Evolutionary conservation across 2,113 vertebrate genomes (phyloP), one percentile per base, ranked within the genome.

Genomic region (Xyrauchen texanus): DNA sequence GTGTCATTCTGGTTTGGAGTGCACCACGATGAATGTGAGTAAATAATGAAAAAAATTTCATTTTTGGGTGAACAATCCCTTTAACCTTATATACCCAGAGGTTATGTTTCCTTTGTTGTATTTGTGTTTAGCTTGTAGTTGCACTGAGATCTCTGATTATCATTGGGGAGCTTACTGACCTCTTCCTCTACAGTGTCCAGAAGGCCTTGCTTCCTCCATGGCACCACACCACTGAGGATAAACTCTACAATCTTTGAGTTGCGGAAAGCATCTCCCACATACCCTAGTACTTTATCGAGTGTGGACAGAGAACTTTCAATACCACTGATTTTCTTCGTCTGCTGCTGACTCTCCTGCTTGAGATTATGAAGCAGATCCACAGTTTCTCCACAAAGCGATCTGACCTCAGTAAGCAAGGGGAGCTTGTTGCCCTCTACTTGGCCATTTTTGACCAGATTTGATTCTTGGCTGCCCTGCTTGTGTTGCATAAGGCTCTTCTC

Each of bases 191-290:
- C 67, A 52, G 81, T 65, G 9, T 92, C 90, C 62, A 88, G 70
- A 77, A 88, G 90, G 82, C 85, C 90, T 64, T 91, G 91, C 78
- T 87, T 92, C 81, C 90, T 93, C 93, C 93, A 95, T 34, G 94
- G 93, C 16, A 92, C 90, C n/a, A 82, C 65, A 16, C 93, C 94
- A 79, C 89, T 94, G 47, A 93, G 81, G 85, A 94, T 90, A 80
- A 95, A 94, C 83, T 95, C 95, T 86, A 93, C 89, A 80, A 95
- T 89, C 86, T 93, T 93, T 0, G 94, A 96, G 87, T 94, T 94
- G 88, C 88, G 93, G 82, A 96, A 89, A n/a, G 90, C 84, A 42
- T 94, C 86, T 58, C 90, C 93, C 78, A 96, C 86, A 79, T 92
- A 90, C 0, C 89, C 87, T n/a, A 94, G 81, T 42, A 93, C 91